phyloP scores from a whole-genome alignment of 2,113 vertebrate species.

The Syngnathoides biaculeatus region DNA sequence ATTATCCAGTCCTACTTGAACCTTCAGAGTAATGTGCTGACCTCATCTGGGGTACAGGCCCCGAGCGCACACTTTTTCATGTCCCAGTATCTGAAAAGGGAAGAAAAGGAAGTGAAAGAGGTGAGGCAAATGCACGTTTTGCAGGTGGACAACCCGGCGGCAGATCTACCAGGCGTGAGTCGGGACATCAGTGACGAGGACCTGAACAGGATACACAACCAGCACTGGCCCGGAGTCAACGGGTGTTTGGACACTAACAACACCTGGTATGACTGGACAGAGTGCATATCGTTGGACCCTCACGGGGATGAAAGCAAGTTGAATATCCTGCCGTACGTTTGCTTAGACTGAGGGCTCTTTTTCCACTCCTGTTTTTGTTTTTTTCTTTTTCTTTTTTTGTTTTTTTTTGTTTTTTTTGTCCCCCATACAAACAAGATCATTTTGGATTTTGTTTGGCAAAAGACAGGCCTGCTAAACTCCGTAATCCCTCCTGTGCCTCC shows the following conservation, averaged over 20 bases:
- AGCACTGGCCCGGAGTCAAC: conserved; percentile 90
- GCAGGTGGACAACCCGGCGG: conserved; percentile 72
- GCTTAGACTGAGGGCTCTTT: conserved; percentile 89
- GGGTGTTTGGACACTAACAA: conserved; percentile 95
- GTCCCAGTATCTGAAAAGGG: conserved; percentile 94
- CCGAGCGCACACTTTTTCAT: conserved; percentile 96
- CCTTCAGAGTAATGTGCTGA: conserved; percentile 95
- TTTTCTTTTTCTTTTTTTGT: background rate
- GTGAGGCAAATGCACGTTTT: conserved; percentile 83
- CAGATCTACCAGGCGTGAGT: conserved; percentile 82
- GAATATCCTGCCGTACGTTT: conserved; percentile 98
- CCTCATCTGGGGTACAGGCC: conserved; percentile 90
- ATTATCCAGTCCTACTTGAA: conserved; percentile 98
- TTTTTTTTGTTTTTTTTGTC: background rate
- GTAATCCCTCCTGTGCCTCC: conserved; percentile 36
- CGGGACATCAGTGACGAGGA: conserved; percentile 81
- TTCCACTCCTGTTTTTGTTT: conserved; percentile 68
- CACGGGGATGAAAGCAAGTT: conserved; percentile 91
- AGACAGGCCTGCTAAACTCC: conserved; percentile 59
- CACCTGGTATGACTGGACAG: conserved; percentile 98
- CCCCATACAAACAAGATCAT: conserved; percentile 29
- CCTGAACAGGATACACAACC: conserved; percentile 81
- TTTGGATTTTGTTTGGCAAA: conserved; percentile 63
- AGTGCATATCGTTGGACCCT: conserved; percentile 95
- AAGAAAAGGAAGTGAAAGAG: conserved; percentile 84